Base-by-base conservation (phyloP, 2,113 vertebrate species). In the Sarotherodon lohbergeri region DNA sequence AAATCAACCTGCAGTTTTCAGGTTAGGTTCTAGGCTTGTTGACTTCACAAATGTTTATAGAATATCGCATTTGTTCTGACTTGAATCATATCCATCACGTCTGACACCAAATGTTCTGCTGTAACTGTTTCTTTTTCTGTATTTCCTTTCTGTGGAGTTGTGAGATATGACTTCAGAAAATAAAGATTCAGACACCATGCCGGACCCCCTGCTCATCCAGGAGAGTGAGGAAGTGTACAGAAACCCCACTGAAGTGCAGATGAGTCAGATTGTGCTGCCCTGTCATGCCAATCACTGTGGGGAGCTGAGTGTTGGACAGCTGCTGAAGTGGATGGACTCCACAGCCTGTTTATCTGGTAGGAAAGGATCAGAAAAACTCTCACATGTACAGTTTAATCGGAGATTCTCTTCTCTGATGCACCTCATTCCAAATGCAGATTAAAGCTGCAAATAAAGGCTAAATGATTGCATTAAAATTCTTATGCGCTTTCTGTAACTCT, bases 291-390 rank as follows among this genome's bases (percentile, higher is more conserved):
- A 99, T 95, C 97, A 99, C 95, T 96, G 97, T 0, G 96, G 96
- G 0, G 97, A 99, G 92, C 97, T 99, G 94, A 98, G 98, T 39
- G 89, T 94, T 0, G 98, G 98, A 3, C 99, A 99, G 96, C 96
- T 99, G 94, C 98, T 99, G 73, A 99, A 99, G 82, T 99, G 99
- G 99, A 99, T 99, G 61, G 99, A 99, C 95, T 98, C 98, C 16
- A 97, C 98, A 0, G 99, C 98, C 92, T 99, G 98, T 89, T 97
- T 99, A 27, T 98, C 99, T 0, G 98, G 99, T 99, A 57, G 95
- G 95, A 36, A 34, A 57, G 24, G 5, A 43, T 32, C 76, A 27
- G 12, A 11, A 63, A 46, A 81, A 13, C 8, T 84, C 32, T 48
- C 2, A 39, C 29, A 12, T 82, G 73, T 46, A 73, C 29, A 41